Conservation (phyloP, 2,888 invertebrate species). For the Diaphora mendica region DNA sequence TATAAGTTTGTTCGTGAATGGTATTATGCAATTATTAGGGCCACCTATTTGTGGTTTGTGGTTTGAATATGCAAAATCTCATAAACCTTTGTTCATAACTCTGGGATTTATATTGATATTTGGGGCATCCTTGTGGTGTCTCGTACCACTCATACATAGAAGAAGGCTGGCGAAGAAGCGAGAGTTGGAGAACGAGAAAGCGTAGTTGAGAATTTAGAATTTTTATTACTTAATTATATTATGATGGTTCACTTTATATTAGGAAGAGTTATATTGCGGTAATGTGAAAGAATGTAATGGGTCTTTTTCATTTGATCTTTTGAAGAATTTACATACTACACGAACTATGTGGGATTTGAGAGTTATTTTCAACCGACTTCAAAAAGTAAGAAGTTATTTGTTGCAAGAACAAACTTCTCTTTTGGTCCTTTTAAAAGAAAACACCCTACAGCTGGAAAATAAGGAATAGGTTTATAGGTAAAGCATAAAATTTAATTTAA, state of each 20-base stretch:
- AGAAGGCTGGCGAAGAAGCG: constrained; percentile 55
- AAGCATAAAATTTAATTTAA: too few relatives aligned
- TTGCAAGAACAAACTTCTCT: neutral
- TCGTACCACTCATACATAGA: constrained; percentile 90
- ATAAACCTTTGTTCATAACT: constrained; percentile 90
- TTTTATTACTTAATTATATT: constrained; percentile 1
- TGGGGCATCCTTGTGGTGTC: constrained; percentile 91
- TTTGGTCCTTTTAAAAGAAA: neutral
- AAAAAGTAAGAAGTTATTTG: too few relatives aligned
- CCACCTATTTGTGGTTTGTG: constrained; percentile 94
- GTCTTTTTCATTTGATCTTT: constrained; percentile 3
- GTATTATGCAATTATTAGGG: constrained; percentile 92
- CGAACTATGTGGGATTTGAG: neutral
- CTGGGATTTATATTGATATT: constrained; percentile 90
- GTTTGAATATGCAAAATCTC: constrained; percentile 88
- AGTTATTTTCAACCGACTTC: neutral
- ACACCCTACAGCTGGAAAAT: neutral
- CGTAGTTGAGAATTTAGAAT: constrained; percentile 53
- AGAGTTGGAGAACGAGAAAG: constrained; percentile 53
- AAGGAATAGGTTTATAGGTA: neutral
- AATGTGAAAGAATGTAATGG: constrained; percentile 4
- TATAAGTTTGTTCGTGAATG: constrained; percentile 94
- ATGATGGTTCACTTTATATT: constrained; percentile 17
- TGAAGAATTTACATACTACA: neutral
- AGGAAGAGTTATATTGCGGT: constrained; percentile 5